Evolutionary conservation across 2,888 invertebrate species (phyloP), one percentile per base, ranked within the genome.

Genomic region (Barypeithes pellucidus): DNA sequence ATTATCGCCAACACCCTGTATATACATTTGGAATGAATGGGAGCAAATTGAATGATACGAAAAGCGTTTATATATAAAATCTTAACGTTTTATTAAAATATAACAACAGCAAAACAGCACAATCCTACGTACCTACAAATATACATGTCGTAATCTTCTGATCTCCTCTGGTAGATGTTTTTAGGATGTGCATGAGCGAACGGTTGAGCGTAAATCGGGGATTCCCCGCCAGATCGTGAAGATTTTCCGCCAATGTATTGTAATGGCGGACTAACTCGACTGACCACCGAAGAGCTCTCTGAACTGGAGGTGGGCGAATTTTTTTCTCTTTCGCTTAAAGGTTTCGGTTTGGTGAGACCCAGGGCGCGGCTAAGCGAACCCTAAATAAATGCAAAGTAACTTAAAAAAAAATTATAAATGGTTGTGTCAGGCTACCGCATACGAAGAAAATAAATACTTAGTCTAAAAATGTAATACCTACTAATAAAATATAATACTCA

Each of bases 301-400:
- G 91, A 91, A 0, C 91, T 91, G 52, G 91, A 91, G 0, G 92
- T 91, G 0, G 91, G 91, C 0, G 91, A 91, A 0, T 90, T 89
- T 72, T 91, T 89, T 66, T 92, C 91, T 88, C 67, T 91, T 91
- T 60, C 79, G 59, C 24, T 79, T 76, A 18, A 75, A 59, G 20
- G 78, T 75, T 80, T 82, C n/a, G 79, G 88, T 79, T 91, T 89
- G 29, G 91, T 84, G 36, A 89, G 83, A 54, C 94, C 93, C 43
- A 94, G 86, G 3, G 93, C 94, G 73, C 93, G 88, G 73, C 91
- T 92, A 84, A 94, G 88, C 59, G 93, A 93, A 75, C 93, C 93
- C 93, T 93, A n/a, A n/a, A n/a, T n/a, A n/a, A n/a, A n/a, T n/a
- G n/a, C n/a, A n/a, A n/a, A n/a, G n/a, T n/a, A n/a, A n/a, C n/a